A percentile compares a stretch with the other conserved stretches of the same genome.
Conservation (phyloP, 2,888 invertebrate genomes). For the Euzophera pinguis region DNA sequence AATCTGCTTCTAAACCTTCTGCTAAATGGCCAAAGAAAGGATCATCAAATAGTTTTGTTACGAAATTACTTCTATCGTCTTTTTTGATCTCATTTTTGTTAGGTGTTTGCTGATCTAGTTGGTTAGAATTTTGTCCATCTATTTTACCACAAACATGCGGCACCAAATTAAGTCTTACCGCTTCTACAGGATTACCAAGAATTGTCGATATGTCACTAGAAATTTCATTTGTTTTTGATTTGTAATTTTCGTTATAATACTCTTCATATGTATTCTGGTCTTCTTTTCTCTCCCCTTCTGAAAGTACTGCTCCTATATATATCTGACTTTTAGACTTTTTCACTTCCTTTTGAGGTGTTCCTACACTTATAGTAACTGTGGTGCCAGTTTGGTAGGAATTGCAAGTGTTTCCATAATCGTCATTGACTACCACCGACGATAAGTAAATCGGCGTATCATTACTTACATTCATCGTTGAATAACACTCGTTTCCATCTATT, state of each 20-base stretch:
- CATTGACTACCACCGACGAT: conserved; percentile 86
- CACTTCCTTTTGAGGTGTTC: conserved; percentile 67
- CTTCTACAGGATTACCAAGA: conserved; percentile 86
- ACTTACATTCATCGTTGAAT: conserved; percentile 86
- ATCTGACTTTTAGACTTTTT: conserved; percentile 75
- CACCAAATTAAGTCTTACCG: conserved; percentile 85
- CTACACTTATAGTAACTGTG: conserved; percentile 82
- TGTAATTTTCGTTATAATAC: conserved; percentile 50
- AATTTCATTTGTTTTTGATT: conserved; percentile 28
- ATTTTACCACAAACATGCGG: conserved; percentile 87
- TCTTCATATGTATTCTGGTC: conserved; percentile 67
- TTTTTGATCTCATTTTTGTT: conserved; percentile 30
- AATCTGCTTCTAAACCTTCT: conserved; percentile 80
- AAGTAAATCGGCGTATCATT: conserved; percentile 85
- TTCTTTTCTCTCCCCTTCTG: conserved; percentile 39
- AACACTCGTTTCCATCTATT: conserved; percentile 87
- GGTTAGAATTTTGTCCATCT: conserved; percentile 37
- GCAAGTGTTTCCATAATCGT: conserved; percentile 66
- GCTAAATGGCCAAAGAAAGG: conserved; percentile 82
- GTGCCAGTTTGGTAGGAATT: conserved; percentile 76
- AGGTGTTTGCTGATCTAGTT: conserved; percentile 20
- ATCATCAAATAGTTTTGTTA: conserved; percentile 82
- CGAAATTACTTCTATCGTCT: conserved; percentile 66
- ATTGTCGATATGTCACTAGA: conserved; percentile 74
- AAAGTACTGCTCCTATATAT: conserved; percentile 66